A percentile compares a stretch with the other conserved stretches of the same genome.
These are phyloP conservation scores for Alaudala cheleensis DNA, from an alignment of 2,113 vertebrate species.

Conservation along the genomic window DNA sequence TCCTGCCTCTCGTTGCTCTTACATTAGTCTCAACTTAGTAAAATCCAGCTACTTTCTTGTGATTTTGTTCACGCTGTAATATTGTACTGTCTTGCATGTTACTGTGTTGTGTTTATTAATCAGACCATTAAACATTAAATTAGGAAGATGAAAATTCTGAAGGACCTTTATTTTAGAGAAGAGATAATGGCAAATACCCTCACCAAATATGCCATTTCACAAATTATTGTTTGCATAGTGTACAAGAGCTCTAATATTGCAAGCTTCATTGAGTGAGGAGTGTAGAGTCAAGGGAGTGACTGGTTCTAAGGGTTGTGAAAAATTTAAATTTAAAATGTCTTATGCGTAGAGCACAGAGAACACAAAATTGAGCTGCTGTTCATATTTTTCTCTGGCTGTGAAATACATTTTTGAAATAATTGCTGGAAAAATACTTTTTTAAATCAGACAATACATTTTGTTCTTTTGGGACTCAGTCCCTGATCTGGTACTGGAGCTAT, in stretches of 20 bases:
- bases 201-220: neutral
- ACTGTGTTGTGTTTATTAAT: neutral
- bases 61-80: neutral
- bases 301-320: neutral
- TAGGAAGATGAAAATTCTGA: neutral
- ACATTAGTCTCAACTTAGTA: neutral
- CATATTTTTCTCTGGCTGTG: neutral
- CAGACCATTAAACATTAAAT: neutral
- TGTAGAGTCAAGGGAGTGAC: neutral
- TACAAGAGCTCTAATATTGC: neutral
- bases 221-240: neutral
- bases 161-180: neutral
- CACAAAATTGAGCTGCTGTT: neutral
- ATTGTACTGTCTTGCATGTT: neutral
- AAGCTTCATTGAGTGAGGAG: neutral
- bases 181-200: neutral
- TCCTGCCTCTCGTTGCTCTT: neutral
- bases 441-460: neutral
- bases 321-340: neutral
- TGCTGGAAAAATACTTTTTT: neutral
- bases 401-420: neutral
- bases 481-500: neutral
- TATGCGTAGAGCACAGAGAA: neutral
- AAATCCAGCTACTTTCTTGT: neutral
- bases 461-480: neutral